These are phyloP conservation scores for Papilio gigon DNA, from an alignment of 2,888 invertebrate species.

Conservation along the genomic window DNA sequence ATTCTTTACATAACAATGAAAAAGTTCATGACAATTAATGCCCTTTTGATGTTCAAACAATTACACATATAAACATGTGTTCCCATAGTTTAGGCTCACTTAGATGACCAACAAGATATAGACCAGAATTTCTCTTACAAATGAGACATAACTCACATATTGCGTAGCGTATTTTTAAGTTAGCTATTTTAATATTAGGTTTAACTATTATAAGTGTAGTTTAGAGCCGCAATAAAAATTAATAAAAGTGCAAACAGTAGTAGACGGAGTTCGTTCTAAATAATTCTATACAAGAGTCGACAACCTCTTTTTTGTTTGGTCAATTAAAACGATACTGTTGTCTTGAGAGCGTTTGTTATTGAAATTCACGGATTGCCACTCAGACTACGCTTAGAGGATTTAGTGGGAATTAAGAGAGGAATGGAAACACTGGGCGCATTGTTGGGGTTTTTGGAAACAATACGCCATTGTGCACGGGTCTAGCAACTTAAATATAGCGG, in stretches of 20 bases:
- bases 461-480: slow-evolving; percentile 63
- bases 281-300: slow-evolving; percentile 29
- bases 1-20: neutral
- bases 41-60: too few species aligned
- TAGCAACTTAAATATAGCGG: slow-evolving; percentile 53
- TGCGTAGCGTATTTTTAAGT: neutral
- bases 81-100: too few species aligned
- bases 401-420: slow-evolving; percentile 67
- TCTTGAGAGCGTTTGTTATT: slow-evolving; percentile 57
- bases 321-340: slow-evolving; percentile 68
- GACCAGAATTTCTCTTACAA: neutral
- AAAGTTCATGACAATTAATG: too few species aligned
- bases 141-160: neutral
- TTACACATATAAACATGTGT: too few species aligned
- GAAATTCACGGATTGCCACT: slow-evolving; percentile 70
- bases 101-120: neutral
- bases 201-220: slow-evolving; percentile 40
- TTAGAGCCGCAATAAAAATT: slow-evolving; percentile 31
- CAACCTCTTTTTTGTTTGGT: slow-evolving; percentile 64
- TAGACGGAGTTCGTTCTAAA: slow-evolving; percentile 37
- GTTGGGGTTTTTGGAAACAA: slow-evolving; percentile 69
- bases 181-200: neutral
- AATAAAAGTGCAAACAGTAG: slow-evolving; percentile 49
- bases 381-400: slow-evolving; percentile 68
- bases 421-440: slow-evolving; percentile 66